Conservation (phyloP, 2,797 vertebrate species). For the Acanthopagrus latus region DNA sequence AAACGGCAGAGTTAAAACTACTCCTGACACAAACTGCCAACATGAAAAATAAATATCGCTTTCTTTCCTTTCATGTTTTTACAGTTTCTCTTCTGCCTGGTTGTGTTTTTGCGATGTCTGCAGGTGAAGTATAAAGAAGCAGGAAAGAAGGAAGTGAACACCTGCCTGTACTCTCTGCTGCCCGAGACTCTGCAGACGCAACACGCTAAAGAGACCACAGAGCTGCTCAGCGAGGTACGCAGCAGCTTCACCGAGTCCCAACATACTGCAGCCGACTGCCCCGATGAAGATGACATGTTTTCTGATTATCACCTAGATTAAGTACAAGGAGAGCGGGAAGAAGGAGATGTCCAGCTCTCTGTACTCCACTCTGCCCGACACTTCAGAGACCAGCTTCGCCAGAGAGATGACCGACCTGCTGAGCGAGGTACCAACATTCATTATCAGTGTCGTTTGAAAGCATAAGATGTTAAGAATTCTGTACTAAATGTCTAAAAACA, state of each 20-base stretch:
- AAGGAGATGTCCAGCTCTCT: conserved; percentile 41
- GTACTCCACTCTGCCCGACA: conserved; percentile 64
- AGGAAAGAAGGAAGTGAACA: conserved; percentile 82
- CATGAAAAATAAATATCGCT: no score
- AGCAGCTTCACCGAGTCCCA: background rate
- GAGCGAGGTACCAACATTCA: conserved; percentile 50
- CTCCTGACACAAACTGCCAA: background rate
- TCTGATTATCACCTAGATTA: conserved; percentile 6
- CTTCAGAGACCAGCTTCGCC: conserved; percentile 57
- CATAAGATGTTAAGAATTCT: no score
- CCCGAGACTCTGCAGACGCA: conserved; percentile 88
- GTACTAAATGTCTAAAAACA: no score
- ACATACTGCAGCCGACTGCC: background rate
- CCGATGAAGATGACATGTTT: no score
- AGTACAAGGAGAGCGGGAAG: conserved; percentile 40
- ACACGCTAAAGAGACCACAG: conserved; percentile 86
- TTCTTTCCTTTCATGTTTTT: no score
- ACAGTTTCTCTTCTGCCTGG: no score
- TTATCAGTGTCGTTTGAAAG: no score
- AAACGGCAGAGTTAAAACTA: background rate
- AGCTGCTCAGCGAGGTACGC: conserved; percentile 89
- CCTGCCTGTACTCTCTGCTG: conserved; percentile 87
- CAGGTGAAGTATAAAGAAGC: conserved; percentile 92
- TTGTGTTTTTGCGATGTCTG: background rate
- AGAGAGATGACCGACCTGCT: conserved; percentile 51